Base-by-base conservation (phyloP, 2,797 vertebrate species). In the Thaleichthys pacificus region DNA sequence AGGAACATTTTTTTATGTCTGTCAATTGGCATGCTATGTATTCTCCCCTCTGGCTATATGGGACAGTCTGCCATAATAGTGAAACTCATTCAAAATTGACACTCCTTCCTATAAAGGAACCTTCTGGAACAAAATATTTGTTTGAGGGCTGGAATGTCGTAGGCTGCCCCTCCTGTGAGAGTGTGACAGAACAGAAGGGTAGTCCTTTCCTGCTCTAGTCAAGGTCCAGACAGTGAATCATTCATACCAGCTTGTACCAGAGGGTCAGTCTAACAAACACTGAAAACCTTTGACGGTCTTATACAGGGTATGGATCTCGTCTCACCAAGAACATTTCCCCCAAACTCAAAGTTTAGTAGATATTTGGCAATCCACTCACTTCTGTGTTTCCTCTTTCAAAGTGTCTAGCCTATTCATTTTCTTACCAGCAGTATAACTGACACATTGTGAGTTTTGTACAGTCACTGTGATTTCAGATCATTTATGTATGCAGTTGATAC, bases 401-500 rank as follows among this genome's bases (percentile, higher is more conserved):
- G 85, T 89, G 86, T 89, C 85, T 89, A 73, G 82, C 84, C 51
- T 17, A 8, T 4, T 19, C 15, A 15, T 54, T 32, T 56, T n/a
- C 57, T 30, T 30, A 7, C 73, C 61, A 84, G 70, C 74, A 81
- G 72, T 80, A 75, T 69, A 38, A 85, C 84, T 72, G 75, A 70
- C 70, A 69, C 74, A 78, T 77, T 87, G 74, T 86, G 67, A 87
- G 73, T 65, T 64, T 78, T 54, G 51, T 54, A 54, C 51, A 80
- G 77, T 81, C 80, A 81, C 81, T 89, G 82, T 87, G 79, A 82
- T 86, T 85, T 85, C 62, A 78, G 67, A 82, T 68, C 71, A 66
- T 75, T 81, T 81, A 76, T 61, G 15, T 19, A 68, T 56, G 76
- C 61, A 67, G 75, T 87, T 69, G 75, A 28, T 26, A 4, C 28